Evolutionary conservation across 2,797 vertebrate species (phyloP).

Genomic region (Euthynnus affinis): DNA sequence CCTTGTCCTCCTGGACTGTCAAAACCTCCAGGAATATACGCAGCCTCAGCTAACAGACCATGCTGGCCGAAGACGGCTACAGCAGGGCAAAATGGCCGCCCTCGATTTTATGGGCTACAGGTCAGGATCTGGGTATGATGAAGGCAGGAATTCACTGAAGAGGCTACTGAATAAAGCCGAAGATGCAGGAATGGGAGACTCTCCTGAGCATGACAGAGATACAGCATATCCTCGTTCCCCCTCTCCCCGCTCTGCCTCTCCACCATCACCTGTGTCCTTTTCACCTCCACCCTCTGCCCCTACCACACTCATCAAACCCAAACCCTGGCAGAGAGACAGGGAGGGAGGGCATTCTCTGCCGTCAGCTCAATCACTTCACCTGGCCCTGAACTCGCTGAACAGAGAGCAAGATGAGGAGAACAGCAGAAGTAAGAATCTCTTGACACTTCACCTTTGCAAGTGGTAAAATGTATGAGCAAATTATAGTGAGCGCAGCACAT

Average conservation of each 20-base stretch:
- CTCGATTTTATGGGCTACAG: slow-evolving; percentile 86
- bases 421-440: slow-evolving; percentile 83
- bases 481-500: not conserved
- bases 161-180: slow-evolving; percentile 84
- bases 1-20: slow-evolving; percentile 84
- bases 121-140: slow-evolving; percentile 74
- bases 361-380: slow-evolving; percentile 87
- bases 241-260: slow-evolving; percentile 77
- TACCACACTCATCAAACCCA: slow-evolving; percentile 85
- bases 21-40: slow-evolving; percentile 84
- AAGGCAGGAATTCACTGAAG: slow-evolving; percentile 83
- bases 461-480: not conserved
- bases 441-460: slow-evolving; percentile 15
- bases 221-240: slow-evolving; percentile 77
- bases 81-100: slow-evolving; percentile 88
- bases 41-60: slow-evolving; percentile 83
- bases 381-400: slow-evolving; percentile 89
- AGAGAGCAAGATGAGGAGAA: slow-evolving; percentile 88
- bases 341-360: slow-evolving; percentile 87
- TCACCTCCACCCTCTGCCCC: slow-evolving; percentile 85
- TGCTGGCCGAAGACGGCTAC: slow-evolving; percentile 83
- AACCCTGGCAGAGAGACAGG: slow-evolving; percentile 84
- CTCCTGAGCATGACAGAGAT: slow-evolving; percentile 72
- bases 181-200: slow-evolving; percentile 72
- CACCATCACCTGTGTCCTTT: slow-evolving; percentile 83